A percentile compares a stretch with the other conserved stretches of the same genome.
Conservation (phyloP, 2,113 vertebrate genomes). For the Nannobrachium achirus region DNA sequence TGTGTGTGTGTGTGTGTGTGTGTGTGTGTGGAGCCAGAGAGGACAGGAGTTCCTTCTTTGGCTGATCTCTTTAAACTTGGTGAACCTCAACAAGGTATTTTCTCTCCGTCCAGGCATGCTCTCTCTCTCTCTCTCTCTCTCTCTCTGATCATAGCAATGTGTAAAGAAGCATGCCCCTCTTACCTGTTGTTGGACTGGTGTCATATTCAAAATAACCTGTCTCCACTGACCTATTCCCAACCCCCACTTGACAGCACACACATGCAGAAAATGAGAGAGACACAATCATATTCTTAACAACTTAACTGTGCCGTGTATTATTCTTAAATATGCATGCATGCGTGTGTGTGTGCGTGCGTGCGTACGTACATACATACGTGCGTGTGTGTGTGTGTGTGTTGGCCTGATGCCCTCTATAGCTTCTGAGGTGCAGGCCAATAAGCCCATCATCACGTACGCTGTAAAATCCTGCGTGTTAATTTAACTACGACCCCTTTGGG, state of each 20-base stretch:
- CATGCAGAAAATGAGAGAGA: conserved; percentile 18
- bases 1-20: conserved; percentile 38
- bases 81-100: conserved; percentile 76
- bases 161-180: conserved; percentile 35
- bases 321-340: conserved; percentile 40
- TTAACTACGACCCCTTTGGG: too few species aligned
- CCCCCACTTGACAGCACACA: conserved; percentile 31
- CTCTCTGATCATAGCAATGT: conserved; percentile 44
- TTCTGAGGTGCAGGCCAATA: conserved; percentile 71
- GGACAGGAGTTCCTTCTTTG: conserved; percentile 73
- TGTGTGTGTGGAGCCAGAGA: conserved; percentile 50
- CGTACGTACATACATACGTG: too few species aligned
- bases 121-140: conserved; percentile 57
- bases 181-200: conserved; percentile 37
- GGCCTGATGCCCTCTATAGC: conserved; percentile 61
- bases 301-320: conserved; percentile 44
- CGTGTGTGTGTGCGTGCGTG: too few species aligned
- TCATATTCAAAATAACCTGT: conserved; percentile 29
- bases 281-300: conserved; percentile 62
- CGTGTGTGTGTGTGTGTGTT: conserved; percentile 18
- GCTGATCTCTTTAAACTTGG: conserved; percentile 74
- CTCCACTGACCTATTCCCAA: conserved; percentile 14
- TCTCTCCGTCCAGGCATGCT: conserved; percentile 79
- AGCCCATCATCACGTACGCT: conserved; percentile 54
- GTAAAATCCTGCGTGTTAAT: too few species aligned